Base-by-base conservation (phyloP, 1,140 invertebrate species). In the Calephelis nemesis region DNA sequence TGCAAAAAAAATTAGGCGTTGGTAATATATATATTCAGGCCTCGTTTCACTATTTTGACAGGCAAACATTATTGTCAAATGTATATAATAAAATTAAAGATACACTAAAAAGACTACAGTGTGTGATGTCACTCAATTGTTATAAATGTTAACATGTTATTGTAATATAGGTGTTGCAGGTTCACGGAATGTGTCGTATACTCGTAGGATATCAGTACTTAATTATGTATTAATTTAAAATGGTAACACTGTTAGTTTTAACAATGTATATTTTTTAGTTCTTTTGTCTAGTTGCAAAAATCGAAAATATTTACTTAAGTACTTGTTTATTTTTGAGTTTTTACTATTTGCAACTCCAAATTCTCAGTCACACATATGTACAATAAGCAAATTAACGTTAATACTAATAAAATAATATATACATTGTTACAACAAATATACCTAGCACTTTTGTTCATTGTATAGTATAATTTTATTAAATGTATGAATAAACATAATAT, bases 121-220 rank as follows among this genome's bases (percentile, higher is more conserved):
- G 15, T 39, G 50, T 7, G 52, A 30, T 12, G 30, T 6, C 10
- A 58, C 52, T 58, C 30, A 39, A 58, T 58, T 58, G 52, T 58
- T 58, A 58, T 58, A 58, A 58, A 58, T 58, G 52, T 58, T 58
- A 58, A 39, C 62, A 63, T 47, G 62, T 63, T 63, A 63, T 47
- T 47, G 62, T 63, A 15, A 63, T 63, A 63, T 63, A 47, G 62
- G 45, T 42, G 45, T 63, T 15, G 62, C 12, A 19, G 62, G 62
- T 63, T 19, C 47, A 63, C 15, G 62, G 45, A 63, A 63, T 47
- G 47, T 47, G 40, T 47, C 13, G 42, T 19, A 19, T 63, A 63
- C 62, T 63, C 52, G 52, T 58, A 58, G 52, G 4, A 39, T 58
- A 54, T 19, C 52, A 11, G 52, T 58, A 58, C 52, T 58, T 58